Conservation (phyloP, 2,888 invertebrate genomes). For the Clusia tigrina region DNA sequence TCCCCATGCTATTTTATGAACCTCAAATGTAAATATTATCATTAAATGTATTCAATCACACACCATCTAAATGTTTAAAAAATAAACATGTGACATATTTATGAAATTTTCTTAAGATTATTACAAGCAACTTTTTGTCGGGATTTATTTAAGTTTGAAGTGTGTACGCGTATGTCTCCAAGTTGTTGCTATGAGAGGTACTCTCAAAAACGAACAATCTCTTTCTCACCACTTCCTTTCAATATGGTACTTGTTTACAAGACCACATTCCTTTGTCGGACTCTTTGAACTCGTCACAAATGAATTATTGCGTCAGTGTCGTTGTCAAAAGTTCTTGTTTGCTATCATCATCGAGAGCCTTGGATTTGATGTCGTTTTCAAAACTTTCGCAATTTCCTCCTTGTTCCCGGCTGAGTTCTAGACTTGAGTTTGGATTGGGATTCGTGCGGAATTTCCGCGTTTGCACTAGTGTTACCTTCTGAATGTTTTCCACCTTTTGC, state of each 20-base stretch:
- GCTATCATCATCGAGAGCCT: conserved; percentile 13
- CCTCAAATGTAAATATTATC: neutral
- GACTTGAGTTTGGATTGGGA: conserved; percentile 50
- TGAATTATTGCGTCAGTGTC: neutral
- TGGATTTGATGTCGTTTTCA: conserved; percentile 16
- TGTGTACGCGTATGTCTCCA: too few relatives aligned
- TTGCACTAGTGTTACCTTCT: conserved; percentile 65
- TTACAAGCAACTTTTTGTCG: too few relatives aligned
- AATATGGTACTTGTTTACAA: too few relatives aligned
- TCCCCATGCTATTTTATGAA: neutral
- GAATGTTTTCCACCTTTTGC: conserved; percentile 52
- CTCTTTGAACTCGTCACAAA: too few relatives aligned
- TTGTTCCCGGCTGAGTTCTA: conserved; percentile 49
- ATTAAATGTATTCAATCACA: conserved; percentile 38
- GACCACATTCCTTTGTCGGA: too few relatives aligned
- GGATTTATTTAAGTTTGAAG: too few relatives aligned
- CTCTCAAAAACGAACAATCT: too few relatives aligned
- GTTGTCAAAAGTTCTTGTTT: conserved; percentile 13
- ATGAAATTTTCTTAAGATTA: conserved; percentile 15
- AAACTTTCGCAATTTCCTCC: conserved; percentile 23
- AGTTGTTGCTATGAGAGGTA: too few relatives aligned
- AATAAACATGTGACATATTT: conserved; percentile 43
- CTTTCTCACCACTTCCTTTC: too few relatives aligned
- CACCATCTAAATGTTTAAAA: conserved; percentile 53
- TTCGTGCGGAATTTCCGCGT: too few relatives aligned